These are phyloP conservation scores for Cydia pomonella DNA, from an alignment of 1,140 invertebrate species.

Conservation along the genomic window DNA sequence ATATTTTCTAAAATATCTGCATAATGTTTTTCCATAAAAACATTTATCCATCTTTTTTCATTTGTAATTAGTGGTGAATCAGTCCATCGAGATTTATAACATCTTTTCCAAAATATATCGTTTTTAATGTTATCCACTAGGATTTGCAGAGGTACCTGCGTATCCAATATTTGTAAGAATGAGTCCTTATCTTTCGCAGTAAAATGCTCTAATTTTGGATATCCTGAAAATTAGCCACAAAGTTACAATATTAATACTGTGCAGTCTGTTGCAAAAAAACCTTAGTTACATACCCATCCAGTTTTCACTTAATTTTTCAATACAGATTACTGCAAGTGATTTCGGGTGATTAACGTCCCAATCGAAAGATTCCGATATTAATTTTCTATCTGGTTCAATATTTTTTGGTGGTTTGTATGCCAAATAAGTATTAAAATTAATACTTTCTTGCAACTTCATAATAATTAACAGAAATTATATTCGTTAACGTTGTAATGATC, in stretches of 20 bases:
- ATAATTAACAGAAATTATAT: slow-evolving; percentile 19
- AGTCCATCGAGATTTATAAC: slow-evolving; percentile 68
- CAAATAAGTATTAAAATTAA: slow-evolving; percentile 62
- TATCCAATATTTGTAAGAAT: slow-evolving; percentile 73
- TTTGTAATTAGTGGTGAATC: slow-evolving; percentile 53
- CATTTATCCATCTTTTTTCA: slow-evolving; percentile 73
- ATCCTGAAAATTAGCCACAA: slow-evolving; percentile 49
- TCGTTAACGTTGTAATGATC: slow-evolving; percentile 32
- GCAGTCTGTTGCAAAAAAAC: slow-evolving; percentile 21
- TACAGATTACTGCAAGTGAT: slow-evolving; percentile 62
- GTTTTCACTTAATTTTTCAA: slow-evolving; percentile 69
- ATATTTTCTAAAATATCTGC: slow-evolving; percentile 76
- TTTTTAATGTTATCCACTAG: slow-evolving; percentile 75
- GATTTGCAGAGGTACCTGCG: slow-evolving; percentile 69
- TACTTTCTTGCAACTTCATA: slow-evolving; percentile 61
- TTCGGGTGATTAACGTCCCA: slow-evolving; percentile 70
- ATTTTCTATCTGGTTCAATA: slow-evolving; percentile 54
- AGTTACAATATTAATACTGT: background rate
- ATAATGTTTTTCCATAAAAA: slow-evolving; percentile 75
- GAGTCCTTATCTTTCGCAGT: slow-evolving; percentile 72
- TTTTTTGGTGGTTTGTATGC: slow-evolving; percentile 59
- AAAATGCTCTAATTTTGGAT: slow-evolving; percentile 59
- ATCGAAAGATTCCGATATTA: slow-evolving; percentile 68
- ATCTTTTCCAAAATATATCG: slow-evolving; percentile 79
- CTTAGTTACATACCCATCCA: slow-evolving; percentile 64